phyloP scores from a whole-genome alignment of 1,140 invertebrate genomes.

The Drosophila burlai region DNA sequence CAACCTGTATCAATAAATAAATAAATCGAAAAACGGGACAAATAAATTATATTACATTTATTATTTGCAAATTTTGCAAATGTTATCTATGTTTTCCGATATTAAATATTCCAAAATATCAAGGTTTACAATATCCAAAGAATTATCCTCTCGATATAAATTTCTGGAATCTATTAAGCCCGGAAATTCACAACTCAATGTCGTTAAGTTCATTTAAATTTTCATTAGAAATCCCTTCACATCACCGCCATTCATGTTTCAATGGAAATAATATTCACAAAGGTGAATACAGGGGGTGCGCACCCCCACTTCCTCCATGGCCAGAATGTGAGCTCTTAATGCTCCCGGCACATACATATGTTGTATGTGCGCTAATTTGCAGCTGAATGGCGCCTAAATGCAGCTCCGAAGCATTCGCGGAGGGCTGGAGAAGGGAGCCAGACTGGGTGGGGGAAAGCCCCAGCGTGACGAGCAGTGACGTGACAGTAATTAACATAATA shows the following conservation, averaged over 20 bases:
- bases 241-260: conserved; percentile 31
- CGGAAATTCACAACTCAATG: neutral
- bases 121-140: too few relatives aligned
- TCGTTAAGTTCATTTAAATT: conserved; percentile 2
- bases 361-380: conserved; percentile 72
- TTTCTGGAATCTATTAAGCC: neutral
- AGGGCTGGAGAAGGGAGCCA: neutral
- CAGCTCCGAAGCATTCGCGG: conserved; percentile 41
- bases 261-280: conserved; percentile 52
- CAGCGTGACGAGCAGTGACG: conserved; percentile 59
- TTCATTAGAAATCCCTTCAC: conserved; percentile 11
- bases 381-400: conserved; percentile 70
- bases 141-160: neutral
- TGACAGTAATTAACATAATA: conserved; percentile 83
- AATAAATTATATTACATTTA: too few relatives aligned
- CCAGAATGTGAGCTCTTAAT: conserved; percentile 2
- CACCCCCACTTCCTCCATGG: conserved; percentile 7
- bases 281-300: conserved; percentile 30
- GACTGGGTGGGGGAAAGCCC: neutral
- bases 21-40: too few relatives aligned
- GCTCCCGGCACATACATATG: conserved; percentile 47
- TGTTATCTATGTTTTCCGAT: too few relatives aligned
- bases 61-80: too few relatives aligned
- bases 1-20: too few relatives aligned
- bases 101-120: too few relatives aligned